Conservation (phyloP, 1,140 invertebrate species). For the Drosophila obscura region DNA sequence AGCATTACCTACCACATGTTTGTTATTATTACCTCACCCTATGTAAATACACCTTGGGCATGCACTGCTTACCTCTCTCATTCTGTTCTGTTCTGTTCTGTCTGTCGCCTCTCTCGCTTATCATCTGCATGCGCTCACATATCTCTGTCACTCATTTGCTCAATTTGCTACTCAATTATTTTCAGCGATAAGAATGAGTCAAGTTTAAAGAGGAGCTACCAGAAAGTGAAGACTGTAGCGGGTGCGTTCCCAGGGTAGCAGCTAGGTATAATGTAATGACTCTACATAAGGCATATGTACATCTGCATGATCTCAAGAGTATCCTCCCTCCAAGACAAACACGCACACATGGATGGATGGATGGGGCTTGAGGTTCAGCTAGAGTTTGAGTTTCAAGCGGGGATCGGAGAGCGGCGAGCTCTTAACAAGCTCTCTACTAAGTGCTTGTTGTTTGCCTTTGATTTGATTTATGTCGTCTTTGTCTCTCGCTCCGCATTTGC, state of each 20-base stretch:
- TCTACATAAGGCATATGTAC: not conserved
- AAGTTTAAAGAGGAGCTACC: not conserved
- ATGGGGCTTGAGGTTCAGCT: not conserved
- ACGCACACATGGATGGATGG: conserved; percentile 18
- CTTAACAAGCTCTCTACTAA: conserved; percentile 36
- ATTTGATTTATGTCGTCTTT: conserved; percentile 34
- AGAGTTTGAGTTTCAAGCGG: too few species aligned
- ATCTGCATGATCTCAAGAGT: not conserved
- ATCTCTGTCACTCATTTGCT: conserved; percentile 1
- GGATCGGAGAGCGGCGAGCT: not conserved
- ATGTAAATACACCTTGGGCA: too few species aligned
- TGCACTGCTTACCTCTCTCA: not conserved
- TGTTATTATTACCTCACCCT: too few species aligned
- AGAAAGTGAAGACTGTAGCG: too few species aligned
- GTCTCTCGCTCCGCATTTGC: conserved; percentile 25
- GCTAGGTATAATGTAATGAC: not conserved
- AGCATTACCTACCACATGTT: too few species aligned
- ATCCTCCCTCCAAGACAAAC: not conserved
- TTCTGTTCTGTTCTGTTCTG: not conserved
- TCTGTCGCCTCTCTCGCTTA: not conserved
- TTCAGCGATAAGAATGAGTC: not conserved
- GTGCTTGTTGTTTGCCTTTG: conserved; percentile 44
- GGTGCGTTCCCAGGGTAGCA: not conserved
- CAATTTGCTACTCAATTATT: conserved; percentile 17
- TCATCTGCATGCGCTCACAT: not conserved